Evolutionary conservation across 1,140 invertebrate genomes (phyloP), one percentile per base, ranked within the genome.

Genomic region (Scaptomyza montana): DNA sequence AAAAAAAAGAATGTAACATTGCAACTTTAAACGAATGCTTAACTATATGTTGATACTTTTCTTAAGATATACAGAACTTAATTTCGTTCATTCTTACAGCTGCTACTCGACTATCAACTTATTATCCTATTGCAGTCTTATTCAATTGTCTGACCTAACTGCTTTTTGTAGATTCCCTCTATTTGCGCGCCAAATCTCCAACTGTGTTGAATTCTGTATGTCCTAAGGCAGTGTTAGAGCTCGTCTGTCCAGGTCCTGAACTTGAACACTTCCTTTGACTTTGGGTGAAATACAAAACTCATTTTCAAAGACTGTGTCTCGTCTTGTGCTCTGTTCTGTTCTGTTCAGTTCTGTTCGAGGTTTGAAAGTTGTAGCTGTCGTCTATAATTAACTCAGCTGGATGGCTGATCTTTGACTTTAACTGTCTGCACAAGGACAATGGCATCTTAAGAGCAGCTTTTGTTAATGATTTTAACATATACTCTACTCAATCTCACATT

Each of bases 311-410:
- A 41, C 73, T 51, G 33, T 63, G 54, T 51, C 46, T 25, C n/a
- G n/a, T n/a, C n/a, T n/a, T n/a, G n/a, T n/a, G n/a, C n/a, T n/a
- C n/a, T n/a, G n/a, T n/a, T n/a, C n/a, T n/a, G n/a, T n/a, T n/a
- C 28, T 43, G n/a, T 49, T 28, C 21, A 0, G 7, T 28, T 28
- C 21, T 25, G 25, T 50, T 50, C 47, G 21, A 10, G 12, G 7
- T 30, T 9, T 5, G 43, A 51, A 21, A 7, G 5, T 45, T 19
- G 43, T 36, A 75, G 13, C 67, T 89, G 84, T 82, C 85, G 79
- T 66, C 79, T 89, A 76, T 89, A 89, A 89, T 89, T 89, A 89
- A 89, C 84, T 89, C 84, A 85, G 84, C 84, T 89, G 84, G 84
- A 89, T 89, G 79, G 72, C 85, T 89, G 84, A 89, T 89, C 84